Percentiles rank a stretch among this genome's conserved stretches.
phyloP scores from a whole-genome alignment of 2,113 vertebrate genomes.

The Petrocephalus zakoni region DNA sequence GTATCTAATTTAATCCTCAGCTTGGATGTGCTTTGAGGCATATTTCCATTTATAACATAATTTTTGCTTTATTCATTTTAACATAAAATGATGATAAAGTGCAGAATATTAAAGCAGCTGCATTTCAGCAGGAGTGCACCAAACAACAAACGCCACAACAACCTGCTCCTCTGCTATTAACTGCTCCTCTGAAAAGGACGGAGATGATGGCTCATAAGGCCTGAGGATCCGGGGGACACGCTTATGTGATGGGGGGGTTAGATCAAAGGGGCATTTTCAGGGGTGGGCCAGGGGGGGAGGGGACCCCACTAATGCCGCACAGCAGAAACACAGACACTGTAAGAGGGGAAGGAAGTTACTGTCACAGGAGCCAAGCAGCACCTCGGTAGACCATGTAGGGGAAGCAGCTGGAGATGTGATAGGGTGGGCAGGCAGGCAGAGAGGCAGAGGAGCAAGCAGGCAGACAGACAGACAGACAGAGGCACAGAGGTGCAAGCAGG shows the following conservation, averaged over 20 bases:
- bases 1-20: slow-evolving; percentile 1
- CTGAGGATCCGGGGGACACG: not conserved
- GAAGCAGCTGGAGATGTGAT: not conserved
- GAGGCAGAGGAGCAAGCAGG: not conserved
- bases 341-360: not conserved
- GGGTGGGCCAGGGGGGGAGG: too few species aligned
- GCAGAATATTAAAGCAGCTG: not conserved
- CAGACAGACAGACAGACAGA: not conserved
- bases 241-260: not conserved
- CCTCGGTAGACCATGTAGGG: not conserved
- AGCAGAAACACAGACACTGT: not conserved
- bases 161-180: too few species aligned
- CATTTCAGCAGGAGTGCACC: not conserved
- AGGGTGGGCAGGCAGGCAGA: not conserved
- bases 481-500: not conserved
- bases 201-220: not conserved
- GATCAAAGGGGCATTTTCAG: not conserved
- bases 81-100: not conserved
- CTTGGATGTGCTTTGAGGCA: not conserved
- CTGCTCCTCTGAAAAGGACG: not conserved
- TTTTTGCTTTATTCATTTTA: not conserved
- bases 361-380: not conserved
- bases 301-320: not conserved
- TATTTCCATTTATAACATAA: not conserved
- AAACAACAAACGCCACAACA: not conserved